Evolutionary conservation across 2,888 invertebrate genomes (phyloP).

Genomic region (Noctuana brunneofusca): DNA sequence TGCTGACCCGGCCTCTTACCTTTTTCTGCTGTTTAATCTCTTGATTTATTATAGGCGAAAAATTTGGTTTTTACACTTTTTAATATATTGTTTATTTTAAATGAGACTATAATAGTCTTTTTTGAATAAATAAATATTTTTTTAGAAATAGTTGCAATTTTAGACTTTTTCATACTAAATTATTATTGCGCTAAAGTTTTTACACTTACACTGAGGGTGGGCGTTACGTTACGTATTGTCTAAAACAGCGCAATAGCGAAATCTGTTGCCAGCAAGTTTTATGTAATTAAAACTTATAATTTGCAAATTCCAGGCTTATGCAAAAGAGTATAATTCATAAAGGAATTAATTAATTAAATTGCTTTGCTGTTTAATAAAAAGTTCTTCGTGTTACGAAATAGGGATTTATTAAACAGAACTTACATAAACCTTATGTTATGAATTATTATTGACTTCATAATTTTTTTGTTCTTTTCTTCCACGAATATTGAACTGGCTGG

Average conservation of each 20-base stretch:
- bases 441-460: too few relatives aligned
- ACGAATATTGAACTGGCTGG: too few relatives aligned
- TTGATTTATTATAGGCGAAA: constrained; percentile 51
- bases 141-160: not conserved
- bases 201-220: not conserved
- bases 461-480: too few relatives aligned
- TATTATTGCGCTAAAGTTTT: not conserved
- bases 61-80: too few relatives aligned
- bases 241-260: constrained; percentile 1
- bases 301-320: constrained; percentile 9
- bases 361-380: not conserved
- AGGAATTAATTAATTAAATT: constrained; percentile 9
- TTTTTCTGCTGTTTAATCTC: constrained; percentile 61
- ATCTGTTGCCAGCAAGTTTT: constrained; percentile 5
- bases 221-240: constrained; percentile 5
- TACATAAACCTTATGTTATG: too few relatives aligned
- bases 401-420: not conserved
- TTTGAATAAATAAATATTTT: too few relatives aligned
- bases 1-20: constrained; percentile 55
- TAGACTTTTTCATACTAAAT: not conserved
- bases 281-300: not conserved
- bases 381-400: not conserved
- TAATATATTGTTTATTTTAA: too few relatives aligned
- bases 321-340: constrained; percentile 14
- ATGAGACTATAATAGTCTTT: too few relatives aligned